Evolutionary conservation across 2,113 vertebrate genomes (phyloP).

Genomic region (Tapirus terrestris): DNA sequence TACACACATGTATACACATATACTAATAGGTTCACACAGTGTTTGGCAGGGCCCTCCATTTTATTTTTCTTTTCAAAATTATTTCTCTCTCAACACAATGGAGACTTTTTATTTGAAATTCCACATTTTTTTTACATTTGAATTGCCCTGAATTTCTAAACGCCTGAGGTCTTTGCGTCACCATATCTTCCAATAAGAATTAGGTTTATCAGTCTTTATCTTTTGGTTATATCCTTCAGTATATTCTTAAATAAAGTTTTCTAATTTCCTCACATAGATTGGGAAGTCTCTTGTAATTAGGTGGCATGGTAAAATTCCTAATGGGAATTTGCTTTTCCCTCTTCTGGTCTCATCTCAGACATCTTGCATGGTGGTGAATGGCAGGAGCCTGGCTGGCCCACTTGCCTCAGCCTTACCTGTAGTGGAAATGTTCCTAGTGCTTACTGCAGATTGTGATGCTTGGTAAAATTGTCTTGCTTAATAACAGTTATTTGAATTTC

Average conservation of each 20-base stretch:
- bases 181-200: background rate
- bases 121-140: background rate
- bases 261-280: background rate
- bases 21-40: background rate
- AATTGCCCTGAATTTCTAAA: background rate
- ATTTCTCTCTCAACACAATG: background rate
- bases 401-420: background rate
- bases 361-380: background rate
- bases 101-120: background rate
- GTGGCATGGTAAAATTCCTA: background rate
- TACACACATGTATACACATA: background rate
- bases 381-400: background rate
- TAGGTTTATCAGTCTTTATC: background rate
- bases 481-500: background rate
- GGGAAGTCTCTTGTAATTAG: background rate
- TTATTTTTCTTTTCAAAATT: background rate
- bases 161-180: background rate
- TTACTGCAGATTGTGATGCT: background rate
- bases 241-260: background rate
- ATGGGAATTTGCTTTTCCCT: background rate
- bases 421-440: background rate
- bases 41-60: background rate
- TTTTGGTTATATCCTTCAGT: background rate
- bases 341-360: background rate
- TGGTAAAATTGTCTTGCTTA: background rate